phyloP scores from a whole-genome alignment of 2,113 vertebrate species.

The Lamprologus ornatipinnis region DNA sequence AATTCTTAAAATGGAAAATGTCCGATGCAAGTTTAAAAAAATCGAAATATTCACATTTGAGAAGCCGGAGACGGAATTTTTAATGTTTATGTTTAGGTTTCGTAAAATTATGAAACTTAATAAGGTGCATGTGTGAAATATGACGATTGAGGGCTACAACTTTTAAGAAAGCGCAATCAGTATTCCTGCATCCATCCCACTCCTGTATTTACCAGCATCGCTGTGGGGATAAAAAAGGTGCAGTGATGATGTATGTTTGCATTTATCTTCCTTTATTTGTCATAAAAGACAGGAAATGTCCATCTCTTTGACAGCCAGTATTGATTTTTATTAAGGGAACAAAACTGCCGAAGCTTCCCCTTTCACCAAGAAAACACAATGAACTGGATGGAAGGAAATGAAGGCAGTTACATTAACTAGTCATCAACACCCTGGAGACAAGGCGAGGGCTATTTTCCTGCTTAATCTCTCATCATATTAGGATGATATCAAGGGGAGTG shows the following conservation, averaged over 20 bases:
- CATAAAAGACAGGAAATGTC: not conserved
- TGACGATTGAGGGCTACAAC: not conserved
- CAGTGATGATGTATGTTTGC: not conserved
- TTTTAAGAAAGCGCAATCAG: not conserved
- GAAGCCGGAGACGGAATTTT: not conserved
- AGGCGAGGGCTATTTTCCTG: not conserved
- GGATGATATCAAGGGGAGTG: not conserved
- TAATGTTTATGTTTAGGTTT: not conserved
- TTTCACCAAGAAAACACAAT: conserved; percentile 2
- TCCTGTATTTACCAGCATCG: not conserved
- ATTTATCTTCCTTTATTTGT: not conserved
- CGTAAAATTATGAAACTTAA: not conserved
- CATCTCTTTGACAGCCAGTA: not conserved
- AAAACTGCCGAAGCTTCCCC: not conserved
- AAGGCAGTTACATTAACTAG: conserved; percentile 29
- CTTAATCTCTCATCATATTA: not conserved
- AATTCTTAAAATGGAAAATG: not conserved
- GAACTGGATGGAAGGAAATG: conserved; percentile 30
- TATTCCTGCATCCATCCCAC: not conserved
- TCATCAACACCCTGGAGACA: not conserved
- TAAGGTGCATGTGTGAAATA: not conserved
- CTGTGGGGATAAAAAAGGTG: not conserved
- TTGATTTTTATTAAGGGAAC: conserved; percentile 5
- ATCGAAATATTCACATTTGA: not conserved
- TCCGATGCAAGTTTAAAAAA: accelerated